Evolutionary conservation across 1,140 invertebrate species (phyloP), one percentile per base, ranked within the genome.

Genomic region (Drosophila jambulina): DNA sequence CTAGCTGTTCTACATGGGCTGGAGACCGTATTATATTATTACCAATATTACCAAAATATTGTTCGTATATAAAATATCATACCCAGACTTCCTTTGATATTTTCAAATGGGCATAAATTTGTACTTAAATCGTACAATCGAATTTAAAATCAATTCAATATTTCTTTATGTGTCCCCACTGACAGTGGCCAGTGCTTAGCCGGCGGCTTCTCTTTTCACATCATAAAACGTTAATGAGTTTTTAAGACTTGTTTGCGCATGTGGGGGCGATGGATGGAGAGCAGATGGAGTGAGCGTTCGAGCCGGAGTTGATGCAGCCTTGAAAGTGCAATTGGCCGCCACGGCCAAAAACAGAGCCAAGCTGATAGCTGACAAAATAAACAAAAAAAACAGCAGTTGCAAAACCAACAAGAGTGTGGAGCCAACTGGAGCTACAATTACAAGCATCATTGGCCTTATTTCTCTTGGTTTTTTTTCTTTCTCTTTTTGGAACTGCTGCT

Each of bases 391-490:
- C 70, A 75, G 57, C 69, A 75, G 70, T 72, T 60, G 70, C 51
- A 72, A 72, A 72, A 59, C 42, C 77, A 74, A 75, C 57, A 75
- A 79, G 29, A 76, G 42, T 27, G 25, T 34, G 29, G 48, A 61
- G 48, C 59, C 80, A 68, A 85, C 68, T 85, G 77, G 67, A 67
- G 63, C 80, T 78, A 87, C 80, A 88, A 81, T 88, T 88, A 88
- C 84, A 88, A 88, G 85, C 85, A 90, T 88, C 84, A 88, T 88
- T 88, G 84, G 84, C 84, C 84, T 88, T 88, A 90, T 88, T 88
- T 88, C 56, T 45, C 56, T 80, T 57, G 36, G 43, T 48, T 49
- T 53, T 82, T 51, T 78, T 82, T 27, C 62, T 70, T 7, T 67
- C 59, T 46, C 58, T 59, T 45, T 64, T 54, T 29, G 19, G 15